Conservation (phyloP, 2,888 invertebrate species). For the Yponomeuta evonymella region DNA sequence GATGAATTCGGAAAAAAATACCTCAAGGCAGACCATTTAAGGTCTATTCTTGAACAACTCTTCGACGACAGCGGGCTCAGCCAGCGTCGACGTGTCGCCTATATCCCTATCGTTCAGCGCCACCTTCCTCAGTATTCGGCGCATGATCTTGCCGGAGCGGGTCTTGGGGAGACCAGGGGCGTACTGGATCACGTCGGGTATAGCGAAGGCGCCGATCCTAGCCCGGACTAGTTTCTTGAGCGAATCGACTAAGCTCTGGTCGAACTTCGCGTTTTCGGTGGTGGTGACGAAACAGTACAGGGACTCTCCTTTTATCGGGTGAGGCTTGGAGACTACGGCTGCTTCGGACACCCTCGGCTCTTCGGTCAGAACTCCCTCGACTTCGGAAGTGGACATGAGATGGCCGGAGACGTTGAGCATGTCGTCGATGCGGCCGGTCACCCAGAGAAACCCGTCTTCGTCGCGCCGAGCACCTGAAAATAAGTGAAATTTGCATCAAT, state of each 20-base stretch:
- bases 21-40: slow-evolving; percentile 19
- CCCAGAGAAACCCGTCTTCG: slow-evolving; percentile 96
- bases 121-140: slow-evolving; percentile 94
- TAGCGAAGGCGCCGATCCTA: slow-evolving; percentile 96
- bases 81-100: slow-evolving; percentile 95
- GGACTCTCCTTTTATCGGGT: slow-evolving; percentile 96
- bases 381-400: slow-evolving; percentile 97
- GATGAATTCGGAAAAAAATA: background rate
- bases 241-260: slow-evolving; percentile 81
- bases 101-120: slow-evolving; percentile 92
- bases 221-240: slow-evolving; percentile 88
- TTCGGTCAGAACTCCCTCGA: slow-evolving; percentile 88
- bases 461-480: slow-evolving; percentile 90
- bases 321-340: slow-evolving; percentile 96
- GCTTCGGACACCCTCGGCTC: slow-evolving; percentile 90
- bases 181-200: slow-evolving; percentile 95
- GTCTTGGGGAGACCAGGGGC: slow-evolving; percentile 97
- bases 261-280: slow-evolving; percentile 84
- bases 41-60: slow-evolving; percentile 85
- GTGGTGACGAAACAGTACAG: slow-evolving; percentile 97
- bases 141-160: slow-evolving; percentile 98
- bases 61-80: slow-evolving; percentile 93
- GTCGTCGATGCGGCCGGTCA: slow-evolving; percentile 97
- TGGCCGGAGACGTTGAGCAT: slow-evolving; percentile 99
- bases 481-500: background rate